Conservation (phyloP, 2,888 invertebrate genomes). For the Xestoiulus laeticollis region DNA sequence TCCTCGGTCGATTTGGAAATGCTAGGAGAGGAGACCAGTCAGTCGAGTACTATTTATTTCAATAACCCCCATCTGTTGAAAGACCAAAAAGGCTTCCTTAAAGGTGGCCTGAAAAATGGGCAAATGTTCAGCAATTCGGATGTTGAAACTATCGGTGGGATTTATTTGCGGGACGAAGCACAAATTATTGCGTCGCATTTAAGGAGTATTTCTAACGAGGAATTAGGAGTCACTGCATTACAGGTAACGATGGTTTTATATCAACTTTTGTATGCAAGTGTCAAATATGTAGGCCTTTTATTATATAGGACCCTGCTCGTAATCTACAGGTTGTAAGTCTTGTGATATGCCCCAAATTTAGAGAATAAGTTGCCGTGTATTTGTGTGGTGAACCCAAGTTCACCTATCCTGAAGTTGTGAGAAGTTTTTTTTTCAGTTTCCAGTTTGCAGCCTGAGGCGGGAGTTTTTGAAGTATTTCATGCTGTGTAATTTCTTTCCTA, state of each 20-base stretch:
- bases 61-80: constrained; percentile 56
- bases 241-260: constrained; percentile 61
- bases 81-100: constrained; percentile 49
- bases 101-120: constrained; percentile 36
- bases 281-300: not conserved
- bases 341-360: not conserved
- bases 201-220: constrained; percentile 64
- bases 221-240: constrained; percentile 65
- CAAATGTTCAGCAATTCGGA: not conserved
- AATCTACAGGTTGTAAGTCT: not conserved
- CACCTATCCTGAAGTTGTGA: too few relatives aligned
- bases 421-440: too few relatives aligned
- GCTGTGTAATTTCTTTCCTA: too few relatives aligned
- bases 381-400: too few relatives aligned
- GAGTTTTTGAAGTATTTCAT: too few relatives aligned
- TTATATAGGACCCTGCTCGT: not conserved
- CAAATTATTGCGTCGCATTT: constrained; percentile 61
- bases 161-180: constrained; percentile 58
- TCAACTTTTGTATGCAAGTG: too few relatives aligned
- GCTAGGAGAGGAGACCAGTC: constrained; percentile 41
- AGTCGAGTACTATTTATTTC: constrained; percentile 55
- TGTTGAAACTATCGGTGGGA: constrained; percentile 57
- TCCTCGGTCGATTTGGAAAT: constrained; percentile 36
- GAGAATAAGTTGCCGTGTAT: too few relatives aligned
- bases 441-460: too few relatives aligned